Evolutionary conservation across 2,113 vertebrate species (phyloP), one percentile per base, ranked within the genome.

Genomic region (Brachyhypopomus gauderio): DNA sequence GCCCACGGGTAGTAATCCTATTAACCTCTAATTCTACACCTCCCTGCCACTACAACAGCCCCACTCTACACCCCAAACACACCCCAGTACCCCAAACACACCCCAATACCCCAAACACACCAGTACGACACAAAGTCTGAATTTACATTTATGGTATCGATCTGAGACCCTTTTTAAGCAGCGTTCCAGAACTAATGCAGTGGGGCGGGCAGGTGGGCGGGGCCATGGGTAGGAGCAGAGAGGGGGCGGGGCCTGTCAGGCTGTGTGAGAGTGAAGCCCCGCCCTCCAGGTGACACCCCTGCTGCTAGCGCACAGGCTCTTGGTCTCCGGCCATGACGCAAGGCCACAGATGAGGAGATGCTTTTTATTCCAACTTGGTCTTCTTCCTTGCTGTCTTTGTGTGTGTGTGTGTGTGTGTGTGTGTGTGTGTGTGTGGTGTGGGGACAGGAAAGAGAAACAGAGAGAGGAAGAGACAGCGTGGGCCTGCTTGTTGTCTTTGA

Each of bases 401-500:
- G 30, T 30, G 1, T 30, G 30, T 30, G 30, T 30, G 30, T 30
- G 30, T 30, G 30, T 30, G 30, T 30, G 30, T 30, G 45, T 14
- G 45, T 56, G 27, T 36, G 67, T 55, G 20, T 0, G 22, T 62
- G 67, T 20, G 12, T 14, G 12, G 20, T 0, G 20, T 62, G 66
- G 12, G 17, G 78, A 62, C 14, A 8, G 34, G 4, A 48, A 48
- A 71, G 20, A 69, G 72, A 76, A 59, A 27, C 69, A 48, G 25
- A 25, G 17, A 60, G 11, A 20, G 72, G 14, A 69, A 6, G 59
- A 27, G 59, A 66, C 75, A 71, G 72, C 30, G 62, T 48, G 67
- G 85, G 76, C 80, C 30, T 36, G 16, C n/a, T 41, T 79, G 87
- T 80, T 82, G 73, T 76, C 85, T 83, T 83, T 82, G 83, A 85